These are phyloP conservation scores for Spodoptera frugiperda DNA, from an alignment of 1,140 invertebrate species.

Conservation along the genomic window DNA sequence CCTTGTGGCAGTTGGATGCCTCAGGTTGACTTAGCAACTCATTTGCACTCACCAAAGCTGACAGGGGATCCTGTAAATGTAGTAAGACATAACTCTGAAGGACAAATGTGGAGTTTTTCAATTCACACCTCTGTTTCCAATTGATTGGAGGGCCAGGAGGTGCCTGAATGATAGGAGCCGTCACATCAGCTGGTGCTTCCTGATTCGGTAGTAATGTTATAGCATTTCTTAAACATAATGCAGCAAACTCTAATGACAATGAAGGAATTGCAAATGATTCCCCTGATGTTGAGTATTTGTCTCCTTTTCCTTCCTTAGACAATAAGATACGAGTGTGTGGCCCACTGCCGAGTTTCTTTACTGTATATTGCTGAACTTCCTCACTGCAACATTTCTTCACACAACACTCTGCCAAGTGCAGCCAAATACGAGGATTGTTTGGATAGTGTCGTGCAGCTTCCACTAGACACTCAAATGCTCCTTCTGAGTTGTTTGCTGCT, in stretches of 20 bases:
- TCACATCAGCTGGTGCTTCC: slow-evolving; percentile 68
- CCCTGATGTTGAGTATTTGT: slow-evolving; percentile 86
- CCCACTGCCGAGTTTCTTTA: slow-evolving; percentile 79
- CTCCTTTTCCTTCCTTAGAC: slow-evolving; percentile 71
- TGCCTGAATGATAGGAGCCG: slow-evolving; percentile 74
- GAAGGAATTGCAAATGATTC: slow-evolving; percentile 94
- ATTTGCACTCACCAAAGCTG: slow-evolving; percentile 93
- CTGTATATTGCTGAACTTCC: slow-evolving; percentile 73
- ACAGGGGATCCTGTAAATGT: slow-evolving; percentile 93
- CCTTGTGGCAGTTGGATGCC: slow-evolving; percentile 86
- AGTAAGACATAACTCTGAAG: slow-evolving; percentile 94
- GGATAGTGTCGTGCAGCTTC: slow-evolving; percentile 94
- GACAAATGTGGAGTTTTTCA: slow-evolving; percentile 90
- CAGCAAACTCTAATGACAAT: slow-evolving; percentile 95
- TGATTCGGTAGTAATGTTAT: slow-evolving; percentile 87
- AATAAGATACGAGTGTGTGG: slow-evolving; percentile 79
- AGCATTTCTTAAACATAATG: slow-evolving; percentile 95
- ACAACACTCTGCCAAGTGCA: slow-evolving; percentile 97
- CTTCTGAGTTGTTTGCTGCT: slow-evolving; percentile 91
- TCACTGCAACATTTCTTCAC: slow-evolving; percentile 81
- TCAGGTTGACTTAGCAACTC: slow-evolving; percentile 88
- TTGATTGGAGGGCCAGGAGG: slow-evolving; percentile 80
- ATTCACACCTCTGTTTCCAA: slow-evolving; percentile 80
- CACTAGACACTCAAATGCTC: slow-evolving; percentile 97
- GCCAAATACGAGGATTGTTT: slow-evolving; percentile 96